Evolutionary conservation across 2,888 invertebrate species (phyloP).

Genomic region (Nemotelus pantherinus): DNA sequence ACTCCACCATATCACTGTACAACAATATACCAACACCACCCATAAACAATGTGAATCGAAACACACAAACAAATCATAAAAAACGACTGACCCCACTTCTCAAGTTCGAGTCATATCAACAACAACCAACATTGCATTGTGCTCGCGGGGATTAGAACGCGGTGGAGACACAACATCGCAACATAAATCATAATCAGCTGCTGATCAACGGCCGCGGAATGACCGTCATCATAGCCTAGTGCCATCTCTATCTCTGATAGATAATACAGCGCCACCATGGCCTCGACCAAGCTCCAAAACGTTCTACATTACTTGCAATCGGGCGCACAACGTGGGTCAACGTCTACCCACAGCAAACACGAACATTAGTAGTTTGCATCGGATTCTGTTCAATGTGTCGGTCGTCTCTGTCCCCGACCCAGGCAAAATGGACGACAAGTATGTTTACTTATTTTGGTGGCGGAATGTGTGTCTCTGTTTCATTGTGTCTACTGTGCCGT

Average conservation of each 20-base stretch:
- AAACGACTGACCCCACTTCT: slow-evolving; percentile 23
- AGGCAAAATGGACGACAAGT: background rate
- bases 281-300: background rate
- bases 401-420: background rate
- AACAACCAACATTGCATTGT: background rate
- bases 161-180: background rate
- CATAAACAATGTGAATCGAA: slow-evolving; percentile 15
- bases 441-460: slow-evolving; percentile 47
- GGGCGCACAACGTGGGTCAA: background rate
- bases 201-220: slow-evolving; percentile 3
- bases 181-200: slow-evolving; percentile 43
- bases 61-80: slow-evolving; percentile 1
- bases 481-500: slow-evolving; percentile 43
- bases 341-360: background rate
- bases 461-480: slow-evolving; percentile 50
- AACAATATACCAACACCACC: slow-evolving; percentile 3
- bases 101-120: background rate
- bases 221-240: slow-evolving; percentile 17
- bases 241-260: background rate
- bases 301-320: background rate
- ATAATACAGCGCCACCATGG: background rate
- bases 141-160: background rate
- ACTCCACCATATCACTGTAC: background rate
- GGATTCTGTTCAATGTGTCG: too few species aligned
- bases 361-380: background rate